Conservation (phyloP, 2,888 invertebrate genomes). For the Stenurella melanura region DNA sequence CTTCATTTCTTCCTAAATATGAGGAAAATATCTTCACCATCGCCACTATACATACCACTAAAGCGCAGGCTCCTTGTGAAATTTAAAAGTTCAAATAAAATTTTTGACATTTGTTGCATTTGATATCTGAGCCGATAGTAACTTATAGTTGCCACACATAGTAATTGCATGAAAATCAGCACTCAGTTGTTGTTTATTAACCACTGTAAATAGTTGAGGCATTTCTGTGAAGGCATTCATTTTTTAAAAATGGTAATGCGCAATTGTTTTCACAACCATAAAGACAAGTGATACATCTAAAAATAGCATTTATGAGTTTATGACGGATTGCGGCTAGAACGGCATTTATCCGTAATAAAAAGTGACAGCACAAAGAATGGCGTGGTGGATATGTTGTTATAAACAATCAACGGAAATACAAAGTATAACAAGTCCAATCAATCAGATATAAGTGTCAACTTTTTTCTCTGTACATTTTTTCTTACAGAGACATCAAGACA, state of each 20-base stretch:
- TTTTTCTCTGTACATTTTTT: conserved; percentile 53
- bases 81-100: no score
- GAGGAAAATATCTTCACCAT: no score
- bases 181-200: no score
- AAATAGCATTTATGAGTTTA: conserved; percentile 14
- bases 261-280: neutral
- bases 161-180: no score
- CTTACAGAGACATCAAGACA: conserved; percentile 57
- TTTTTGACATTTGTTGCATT: no score
- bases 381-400: conserved; percentile 57
- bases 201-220: no score
- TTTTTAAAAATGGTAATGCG: neutral
- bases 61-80: no score
- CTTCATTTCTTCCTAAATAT: no score
- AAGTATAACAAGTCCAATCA: conserved; percentile 60
- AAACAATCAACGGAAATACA: conserved; percentile 61
- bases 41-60: no score
- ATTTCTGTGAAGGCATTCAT: neutral
- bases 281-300: conserved; percentile 1
- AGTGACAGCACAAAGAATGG: conserved; percentile 47
- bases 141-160: no score
- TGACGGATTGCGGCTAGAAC: neutral
- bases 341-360: conserved; percentile 44
- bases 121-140: no score
- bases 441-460: conserved; percentile 60